Conservation (phyloP, 2,888 invertebrate species). For the Mythimna pallens region DNA sequence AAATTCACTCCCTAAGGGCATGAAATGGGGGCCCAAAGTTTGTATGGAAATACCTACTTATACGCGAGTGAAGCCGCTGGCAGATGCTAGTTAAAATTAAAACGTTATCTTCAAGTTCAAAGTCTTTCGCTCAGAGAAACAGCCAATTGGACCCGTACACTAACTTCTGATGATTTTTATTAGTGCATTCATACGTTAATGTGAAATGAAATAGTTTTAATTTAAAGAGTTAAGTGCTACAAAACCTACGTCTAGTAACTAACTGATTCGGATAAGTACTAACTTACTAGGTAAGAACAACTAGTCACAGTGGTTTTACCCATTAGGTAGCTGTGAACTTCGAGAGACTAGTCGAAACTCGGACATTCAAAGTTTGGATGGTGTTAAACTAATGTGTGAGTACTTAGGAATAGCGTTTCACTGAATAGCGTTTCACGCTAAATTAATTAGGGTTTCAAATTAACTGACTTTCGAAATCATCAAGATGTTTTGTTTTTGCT, state of each 20-base stretch:
- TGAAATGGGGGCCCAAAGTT: too few species aligned
- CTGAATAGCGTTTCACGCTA: background rate
- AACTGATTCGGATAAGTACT: background rate
- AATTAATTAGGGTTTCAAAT: conserved; percentile 12
- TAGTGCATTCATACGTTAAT: too few species aligned
- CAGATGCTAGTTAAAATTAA: too few species aligned
- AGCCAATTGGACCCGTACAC: too few species aligned
- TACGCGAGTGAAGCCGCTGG: too few species aligned
- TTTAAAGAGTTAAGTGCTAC: background rate
- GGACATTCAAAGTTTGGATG: conserved; percentile 9
- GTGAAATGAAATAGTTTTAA: too few species aligned
- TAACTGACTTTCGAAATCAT: background rate
- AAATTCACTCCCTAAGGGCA: too few species aligned
- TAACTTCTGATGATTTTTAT: too few species aligned
- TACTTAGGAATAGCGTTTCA: conserved; percentile 9
- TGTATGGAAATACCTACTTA: too few species aligned
- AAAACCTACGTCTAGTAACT: background rate
- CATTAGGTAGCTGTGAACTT: background rate
- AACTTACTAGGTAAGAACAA: background rate
- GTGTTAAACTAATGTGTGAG: conserved; percentile 10
- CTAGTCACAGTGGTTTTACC: too few species aligned
- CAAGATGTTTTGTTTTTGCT: background rate
- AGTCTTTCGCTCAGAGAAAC: too few species aligned
- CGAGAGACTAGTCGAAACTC: background rate
- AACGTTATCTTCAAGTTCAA: too few species aligned